Percentiles rank a stretch among this genome's conserved stretches.
Conservation (phyloP, 2,888 invertebrate genomes). For the Cryptocephalus moraei region DNA sequence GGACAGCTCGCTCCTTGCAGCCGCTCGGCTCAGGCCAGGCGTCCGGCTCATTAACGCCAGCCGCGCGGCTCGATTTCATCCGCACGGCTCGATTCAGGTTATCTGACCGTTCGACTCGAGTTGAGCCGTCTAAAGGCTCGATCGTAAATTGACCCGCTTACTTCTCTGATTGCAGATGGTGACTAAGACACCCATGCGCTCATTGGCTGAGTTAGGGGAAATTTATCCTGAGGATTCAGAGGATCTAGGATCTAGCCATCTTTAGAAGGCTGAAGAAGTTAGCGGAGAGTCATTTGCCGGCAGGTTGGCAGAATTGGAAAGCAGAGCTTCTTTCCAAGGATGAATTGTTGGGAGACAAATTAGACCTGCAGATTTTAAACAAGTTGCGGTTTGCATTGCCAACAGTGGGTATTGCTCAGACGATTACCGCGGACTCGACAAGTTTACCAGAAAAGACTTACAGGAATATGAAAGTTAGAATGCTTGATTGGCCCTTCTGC, state of each 20-base stretch:
- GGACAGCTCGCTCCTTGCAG: too few relatives aligned
- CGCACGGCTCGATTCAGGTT: too few relatives aligned
- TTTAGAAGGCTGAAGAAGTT: background rate
- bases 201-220: background rate
- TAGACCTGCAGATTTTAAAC: slow-evolving; percentile 1
- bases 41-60: too few relatives aligned
- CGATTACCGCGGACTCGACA: background rate
- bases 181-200: too few relatives aligned
- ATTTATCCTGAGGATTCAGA: background rate
- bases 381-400: background rate
- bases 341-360: background rate
- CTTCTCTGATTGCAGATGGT: too few relatives aligned
- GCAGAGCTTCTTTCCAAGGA: too few relatives aligned
- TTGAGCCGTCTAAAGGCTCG: too few relatives aligned
- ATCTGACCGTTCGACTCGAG: too few relatives aligned
- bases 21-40: too few relatives aligned
- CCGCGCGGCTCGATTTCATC: too few relatives aligned
- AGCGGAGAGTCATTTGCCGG: background rate
- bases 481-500: background rate
- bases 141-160: too few relatives aligned
- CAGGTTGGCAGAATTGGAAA: background rate
- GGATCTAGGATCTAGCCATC: background rate
- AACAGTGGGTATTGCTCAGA: background rate
- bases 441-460: background rate
- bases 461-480: background rate